Evolutionary conservation across 37 sponge, comb jelly and placozoan species (phyloP).

Genomic region (Tethya wilhelma): DNA sequence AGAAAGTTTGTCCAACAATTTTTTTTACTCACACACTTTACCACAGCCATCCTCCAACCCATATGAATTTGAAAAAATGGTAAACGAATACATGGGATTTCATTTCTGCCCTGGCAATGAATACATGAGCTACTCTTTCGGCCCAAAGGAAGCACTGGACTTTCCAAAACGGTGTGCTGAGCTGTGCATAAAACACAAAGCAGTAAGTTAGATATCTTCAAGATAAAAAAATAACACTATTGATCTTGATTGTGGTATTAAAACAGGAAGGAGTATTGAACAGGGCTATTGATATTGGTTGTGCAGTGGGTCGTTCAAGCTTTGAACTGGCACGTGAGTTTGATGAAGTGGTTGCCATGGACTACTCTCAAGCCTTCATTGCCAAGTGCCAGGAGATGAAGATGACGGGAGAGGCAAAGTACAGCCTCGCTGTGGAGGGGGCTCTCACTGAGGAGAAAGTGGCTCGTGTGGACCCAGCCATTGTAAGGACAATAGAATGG

Average conservation of each 20-base stretch:
- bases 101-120: conserved; percentile 73
- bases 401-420: conserved; percentile 45
- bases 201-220: too few species aligned
- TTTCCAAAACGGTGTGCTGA: conserved; percentile 84
- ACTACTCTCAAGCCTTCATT: conserved; percentile 81
- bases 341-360: conserved; percentile 84
- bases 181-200: conserved; percentile 68
- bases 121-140: conserved; percentile 43
- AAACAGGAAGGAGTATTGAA: conserved; percentile 67
- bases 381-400: conserved; percentile 73
- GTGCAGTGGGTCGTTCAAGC: conserved; percentile 85
- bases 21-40: too few species aligned
- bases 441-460: conserved; percentile 53
- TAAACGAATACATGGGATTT: conserved; percentile 82
- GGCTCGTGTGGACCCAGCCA: conserved; percentile 52
- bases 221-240: too few species aligned
- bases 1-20: too few species aligned
- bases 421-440: conserved; percentile 67
- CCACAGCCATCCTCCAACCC: conserved; percentile 23
- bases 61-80: conserved; percentile 65
- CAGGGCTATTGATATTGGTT: conserved; percentile 88
- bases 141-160: conserved; percentile 63
- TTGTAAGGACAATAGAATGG: too few species aligned
- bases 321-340: conserved; percentile 86
- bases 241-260: too few species aligned